Base-by-base conservation (phyloP, 2,797 vertebrate genomes). In the Podargus strigoides region DNA sequence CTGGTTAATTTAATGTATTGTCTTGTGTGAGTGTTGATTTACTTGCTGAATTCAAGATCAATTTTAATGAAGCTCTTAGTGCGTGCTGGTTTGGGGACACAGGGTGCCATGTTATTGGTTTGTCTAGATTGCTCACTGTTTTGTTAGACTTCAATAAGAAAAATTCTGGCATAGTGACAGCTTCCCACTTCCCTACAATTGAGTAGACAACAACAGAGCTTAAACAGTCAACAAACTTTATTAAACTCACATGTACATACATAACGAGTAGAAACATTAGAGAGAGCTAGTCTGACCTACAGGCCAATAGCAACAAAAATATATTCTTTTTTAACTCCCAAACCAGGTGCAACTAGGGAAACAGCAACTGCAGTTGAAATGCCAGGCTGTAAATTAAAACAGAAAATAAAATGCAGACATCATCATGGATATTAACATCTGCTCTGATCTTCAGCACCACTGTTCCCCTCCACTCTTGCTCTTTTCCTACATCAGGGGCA, bases 11-110 rank as follows among this genome's bases (percentile, higher is more conserved):
- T 85, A 49, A 53, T 81, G 46, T 78, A 88, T 90, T 86, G 86
- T 94, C 80, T 84, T 26, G 92, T 68, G 44, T 49, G 80, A 86
- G 92, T 90, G 92, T 75, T 95, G 86, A 96, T 94, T 95, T 93
- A 78, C 86, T 86, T 75, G 76, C 80, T 86, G 77, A 86, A 94
- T 83, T 91, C 80, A 89, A 90, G 93, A 85, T 68, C 68, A 36
- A 44, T 84, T 90, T 93, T 85, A 94, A 94, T 37, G 83, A 83
- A 80, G 68, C 66, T 90, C 85, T 93, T 88, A 63, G 68, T 64
- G 90, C 59, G 23, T 91, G 87, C 92, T 95, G 92, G 75, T 86
- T 90, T 88, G 60, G 69, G 92, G 62, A 93, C 87, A 79, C 5
- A 12, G 85, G 81, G 91, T 85, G 78, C 81, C 68, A 49, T 24